These are phyloP conservation scores for Pseudolaguvia tuberculata DNA, from an alignment of 2,113 vertebrate genomes.

Conservation along the genomic window DNA sequence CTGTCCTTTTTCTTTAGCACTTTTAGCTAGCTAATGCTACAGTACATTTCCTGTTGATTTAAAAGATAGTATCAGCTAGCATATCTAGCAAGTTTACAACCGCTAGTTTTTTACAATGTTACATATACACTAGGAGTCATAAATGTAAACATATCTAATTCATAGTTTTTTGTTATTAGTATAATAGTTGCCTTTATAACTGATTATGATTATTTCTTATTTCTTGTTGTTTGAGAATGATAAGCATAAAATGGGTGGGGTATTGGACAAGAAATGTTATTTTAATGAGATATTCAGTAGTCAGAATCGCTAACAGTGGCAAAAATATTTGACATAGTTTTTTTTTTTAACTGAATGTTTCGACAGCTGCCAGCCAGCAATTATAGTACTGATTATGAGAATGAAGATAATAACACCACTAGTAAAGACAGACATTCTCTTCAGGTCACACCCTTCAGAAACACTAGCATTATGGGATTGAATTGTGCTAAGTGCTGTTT, in stretches of 20 bases:
- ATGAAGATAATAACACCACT: no score
- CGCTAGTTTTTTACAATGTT: no score
- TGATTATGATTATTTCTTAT: no score
- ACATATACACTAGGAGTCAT: no score
- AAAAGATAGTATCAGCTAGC: no score
- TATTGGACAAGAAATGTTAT: neutral
- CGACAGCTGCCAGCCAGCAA: neutral
- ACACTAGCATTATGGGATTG: neutral
- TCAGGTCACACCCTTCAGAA: neutral
- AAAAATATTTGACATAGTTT: neutral
- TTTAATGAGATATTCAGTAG: neutral
- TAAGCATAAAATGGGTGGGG: neutral
- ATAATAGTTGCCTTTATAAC: no score
- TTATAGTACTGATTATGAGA: neutral
- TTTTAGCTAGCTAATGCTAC: no score
- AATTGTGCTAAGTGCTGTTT: slow-evolving; percentile 1
- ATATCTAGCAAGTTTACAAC: no score
- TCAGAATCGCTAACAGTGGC: neutral
- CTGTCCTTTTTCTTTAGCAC: no score
- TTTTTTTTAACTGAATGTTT: neutral
- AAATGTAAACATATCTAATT: no score
- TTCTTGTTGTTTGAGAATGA: neutral
- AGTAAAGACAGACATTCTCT: neutral
- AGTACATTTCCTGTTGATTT: no score
- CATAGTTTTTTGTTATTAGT: no score